A percentile compares a stretch with the other conserved stretches of the same genome.
These are phyloP conservation scores for Bufo gargarizans DNA, from an alignment of 2,113 vertebrate genomes.

Conservation along the genomic window DNA sequence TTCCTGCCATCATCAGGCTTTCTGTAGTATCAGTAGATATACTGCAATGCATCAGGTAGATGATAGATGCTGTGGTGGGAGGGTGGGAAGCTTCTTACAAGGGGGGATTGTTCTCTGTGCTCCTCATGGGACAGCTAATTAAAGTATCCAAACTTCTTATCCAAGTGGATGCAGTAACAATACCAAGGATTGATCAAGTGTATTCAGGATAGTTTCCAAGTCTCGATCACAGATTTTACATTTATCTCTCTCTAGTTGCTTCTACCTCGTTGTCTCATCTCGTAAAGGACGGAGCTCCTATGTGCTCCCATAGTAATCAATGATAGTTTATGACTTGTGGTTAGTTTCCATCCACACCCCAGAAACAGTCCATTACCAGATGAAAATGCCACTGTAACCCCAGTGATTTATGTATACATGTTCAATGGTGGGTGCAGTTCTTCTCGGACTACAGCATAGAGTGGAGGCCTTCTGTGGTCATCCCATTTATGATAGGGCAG, in stretches of 20 bases:
- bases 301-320: neutral
- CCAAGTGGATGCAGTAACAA: neutral
- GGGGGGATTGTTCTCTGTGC: neutral
- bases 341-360: neutral
- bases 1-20: constrained; percentile 11
- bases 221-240: neutral
- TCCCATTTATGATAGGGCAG: neutral
- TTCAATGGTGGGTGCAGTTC: neutral
- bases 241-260: neutral
- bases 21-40: constrained; percentile 50
- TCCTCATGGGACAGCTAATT: neutral
- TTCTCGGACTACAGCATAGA: neutral
- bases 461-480: neutral
- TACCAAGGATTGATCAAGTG: neutral
- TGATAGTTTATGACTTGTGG: neutral
- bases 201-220: neutral
- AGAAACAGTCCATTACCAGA: neutral
- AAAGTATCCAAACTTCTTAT: neutral
- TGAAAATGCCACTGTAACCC: neutral
- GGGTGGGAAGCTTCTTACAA: constrained; percentile 29
- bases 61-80: constrained; percentile 25
- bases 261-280: neutral
- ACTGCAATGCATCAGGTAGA: constrained; percentile 59
- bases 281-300: neutral
- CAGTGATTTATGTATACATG: neutral